Percentiles rank a stretch among this genome's conserved stretches.
phyloP scores from a whole-genome alignment of 2,888 invertebrate genomes.

The Cephus sareptanus region DNA sequence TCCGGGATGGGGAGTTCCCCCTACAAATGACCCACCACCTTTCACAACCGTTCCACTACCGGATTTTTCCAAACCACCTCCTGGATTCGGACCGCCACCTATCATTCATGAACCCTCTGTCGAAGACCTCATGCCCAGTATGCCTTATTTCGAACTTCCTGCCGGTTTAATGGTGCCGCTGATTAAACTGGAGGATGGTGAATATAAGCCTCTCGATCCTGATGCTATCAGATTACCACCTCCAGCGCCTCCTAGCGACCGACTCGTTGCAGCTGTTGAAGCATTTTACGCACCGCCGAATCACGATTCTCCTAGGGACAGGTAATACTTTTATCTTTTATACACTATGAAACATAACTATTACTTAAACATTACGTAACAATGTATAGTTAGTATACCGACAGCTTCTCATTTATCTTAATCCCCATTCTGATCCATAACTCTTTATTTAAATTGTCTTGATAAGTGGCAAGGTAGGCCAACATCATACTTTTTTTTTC shows the following conservation, averaged over 20 bases:
- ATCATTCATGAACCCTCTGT: constrained; percentile 66
- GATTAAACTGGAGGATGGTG: constrained; percentile 90
- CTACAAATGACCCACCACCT: constrained; percentile 51
- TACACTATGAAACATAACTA: background rate
- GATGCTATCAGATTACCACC: constrained; percentile 91
- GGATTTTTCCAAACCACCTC: constrained; percentile 88
- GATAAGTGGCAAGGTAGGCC: too few species aligned
- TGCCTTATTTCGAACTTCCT: constrained; percentile 96
- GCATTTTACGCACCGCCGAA: constrained; percentile 96
- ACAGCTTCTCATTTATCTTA: too few species aligned
- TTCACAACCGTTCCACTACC: constrained; percentile 69
- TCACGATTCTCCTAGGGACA: constrained; percentile 94
- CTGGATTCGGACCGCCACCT: constrained; percentile 73
- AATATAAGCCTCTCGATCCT: constrained; percentile 91
- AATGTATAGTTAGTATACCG: too few species aligned
- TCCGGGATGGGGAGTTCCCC: constrained; percentile 69
- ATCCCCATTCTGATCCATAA: too few species aligned
- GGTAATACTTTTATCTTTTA: constrained; percentile 68
- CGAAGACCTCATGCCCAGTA: constrained; percentile 87
- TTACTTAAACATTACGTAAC: too few species aligned
- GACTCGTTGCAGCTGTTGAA: constrained; percentile 92
- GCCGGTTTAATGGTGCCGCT: constrained; percentile 98
- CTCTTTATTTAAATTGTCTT: too few species aligned
- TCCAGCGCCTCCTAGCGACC: constrained; percentile 93
- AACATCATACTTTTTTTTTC: too few species aligned